Evolutionary conservation across 35 echinoderm and acorn worm species (phyloP).

Genomic region (Apostichopus californicus): DNA sequence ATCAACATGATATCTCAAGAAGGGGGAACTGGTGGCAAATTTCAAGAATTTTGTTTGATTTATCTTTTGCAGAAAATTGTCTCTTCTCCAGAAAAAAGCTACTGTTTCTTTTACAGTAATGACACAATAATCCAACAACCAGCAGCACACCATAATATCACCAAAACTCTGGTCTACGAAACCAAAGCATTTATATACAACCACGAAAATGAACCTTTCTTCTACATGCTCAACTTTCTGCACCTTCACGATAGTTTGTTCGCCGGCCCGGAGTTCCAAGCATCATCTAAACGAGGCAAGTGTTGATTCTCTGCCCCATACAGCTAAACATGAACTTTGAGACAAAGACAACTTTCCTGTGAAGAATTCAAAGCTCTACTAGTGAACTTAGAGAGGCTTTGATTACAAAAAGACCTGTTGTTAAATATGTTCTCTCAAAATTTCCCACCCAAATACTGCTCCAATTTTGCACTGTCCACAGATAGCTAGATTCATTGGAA

Average conservation of each 20-base stretch:
- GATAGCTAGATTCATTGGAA: no score
- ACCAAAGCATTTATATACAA: constrained; percentile 87
- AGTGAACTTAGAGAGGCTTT: no score
- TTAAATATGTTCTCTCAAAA: no score
- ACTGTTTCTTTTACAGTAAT: constrained; percentile 88
- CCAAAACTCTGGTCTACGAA: constrained; percentile 68
- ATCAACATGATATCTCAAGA: no score
- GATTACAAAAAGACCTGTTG: no score
- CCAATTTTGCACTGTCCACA: no score
- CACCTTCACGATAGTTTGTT: constrained; percentile 85
- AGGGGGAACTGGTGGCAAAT: no score
- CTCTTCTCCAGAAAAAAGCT: constrained; percentile 2
- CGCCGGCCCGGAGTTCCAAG: constrained; percentile 46
- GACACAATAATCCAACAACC: constrained; percentile 90
- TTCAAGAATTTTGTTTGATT: background rate
- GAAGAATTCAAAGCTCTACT: no score
- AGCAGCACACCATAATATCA: constrained; percentile 68
- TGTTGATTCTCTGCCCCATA: no score
- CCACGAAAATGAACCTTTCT: constrained; percentile 78
- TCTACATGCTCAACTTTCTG: constrained; percentile 81
- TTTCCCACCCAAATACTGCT: no score
- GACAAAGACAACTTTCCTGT: no score
- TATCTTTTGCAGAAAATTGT: constrained; percentile 19
- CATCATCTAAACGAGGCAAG: constrained; percentile 83
- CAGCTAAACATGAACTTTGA: no score